phyloP scores from a whole-genome alignment of 2,113 vertebrate genomes.

The Uropsilus gracilis region DNA sequence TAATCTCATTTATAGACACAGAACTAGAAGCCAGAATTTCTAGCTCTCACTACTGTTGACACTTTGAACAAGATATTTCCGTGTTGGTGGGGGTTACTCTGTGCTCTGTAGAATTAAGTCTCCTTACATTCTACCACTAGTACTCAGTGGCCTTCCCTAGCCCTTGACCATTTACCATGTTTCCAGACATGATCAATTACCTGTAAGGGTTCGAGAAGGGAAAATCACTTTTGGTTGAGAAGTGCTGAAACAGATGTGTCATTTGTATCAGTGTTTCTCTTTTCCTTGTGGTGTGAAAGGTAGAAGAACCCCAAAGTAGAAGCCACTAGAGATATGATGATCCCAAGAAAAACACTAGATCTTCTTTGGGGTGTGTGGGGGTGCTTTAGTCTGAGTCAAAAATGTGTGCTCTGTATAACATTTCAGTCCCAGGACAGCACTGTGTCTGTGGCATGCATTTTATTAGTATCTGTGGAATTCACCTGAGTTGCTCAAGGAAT shows the following conservation, averaged over 20 bases:
- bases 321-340: not conserved
- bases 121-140: not conserved
- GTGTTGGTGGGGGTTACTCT: not conserved
- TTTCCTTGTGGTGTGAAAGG: not conserved
- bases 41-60: not conserved
- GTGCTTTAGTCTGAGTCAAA: not conserved
- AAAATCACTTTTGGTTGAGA: not conserved
- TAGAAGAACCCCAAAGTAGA: not conserved
- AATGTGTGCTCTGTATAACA: not conserved
- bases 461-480: not conserved
- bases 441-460: not conserved
- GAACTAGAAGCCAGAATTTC: not conserved
- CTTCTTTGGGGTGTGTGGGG: not conserved
- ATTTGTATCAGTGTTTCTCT: not conserved
- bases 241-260: not conserved
- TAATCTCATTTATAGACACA: not conserved
- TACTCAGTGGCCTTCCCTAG: rapidly evolving
- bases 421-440: not conserved
- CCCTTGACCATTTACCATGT: not conserved
- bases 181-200: not conserved
- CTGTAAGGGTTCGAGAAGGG: not conserved
- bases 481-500: not conserved
- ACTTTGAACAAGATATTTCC: not conserved
- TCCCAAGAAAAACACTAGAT: not conserved
- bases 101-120: not conserved